Evolutionary conservation across 2,888 invertebrate genomes (phyloP), one percentile per base, ranked within the genome.

Genomic region (Eristalis intricaria): DNA sequence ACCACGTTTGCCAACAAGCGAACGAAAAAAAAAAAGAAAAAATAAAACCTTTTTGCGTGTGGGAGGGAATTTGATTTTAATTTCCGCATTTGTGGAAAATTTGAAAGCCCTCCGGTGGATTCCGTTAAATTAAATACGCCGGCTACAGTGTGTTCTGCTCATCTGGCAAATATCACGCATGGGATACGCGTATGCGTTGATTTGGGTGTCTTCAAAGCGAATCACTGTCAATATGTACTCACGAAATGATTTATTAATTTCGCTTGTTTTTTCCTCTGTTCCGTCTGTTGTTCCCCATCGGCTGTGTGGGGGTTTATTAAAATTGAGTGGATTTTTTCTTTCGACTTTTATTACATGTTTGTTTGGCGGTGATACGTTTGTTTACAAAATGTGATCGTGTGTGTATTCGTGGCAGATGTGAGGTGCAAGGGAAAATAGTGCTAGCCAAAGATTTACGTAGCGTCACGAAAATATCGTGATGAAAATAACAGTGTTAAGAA

Each of bases 81-180:
- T 76, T 76, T 76, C 68, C 76, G 76, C 58, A 29, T 66, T 65
- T 66, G 43, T 29, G 58, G 75, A 58, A 75, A 66, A 75, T 75
- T 65, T 32, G 26, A 58, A 66, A 38, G 26, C 22, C 58, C 58
- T 65, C 58, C 66, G 75, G 75, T 50, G 50, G 58, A 75, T 66
- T 58, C 40, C 26, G 40, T 40, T n/a, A 19, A 26, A 43, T 22
- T 29, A 32, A 61, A 61, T 76, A 26, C 63, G 26, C 29, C 23
- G 32, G 4, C 19, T n/a, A 2, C 29, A 22, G 65, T 22, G 65
- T 65, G 38, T 4, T 1, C 13, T 10, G 22, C 40, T 38, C 26
- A 64, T 32, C 29, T 23, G 19, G 64, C 23, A 64, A 61, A 43
- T 40, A 61, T 32, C 73, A 50, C 26, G 32, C 26, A 40, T 26